Evolutionary conservation across 2,888 invertebrate genomes (phyloP), one percentile per base, ranked within the genome.

Genomic region (Chromoteleia sp.): DNA sequence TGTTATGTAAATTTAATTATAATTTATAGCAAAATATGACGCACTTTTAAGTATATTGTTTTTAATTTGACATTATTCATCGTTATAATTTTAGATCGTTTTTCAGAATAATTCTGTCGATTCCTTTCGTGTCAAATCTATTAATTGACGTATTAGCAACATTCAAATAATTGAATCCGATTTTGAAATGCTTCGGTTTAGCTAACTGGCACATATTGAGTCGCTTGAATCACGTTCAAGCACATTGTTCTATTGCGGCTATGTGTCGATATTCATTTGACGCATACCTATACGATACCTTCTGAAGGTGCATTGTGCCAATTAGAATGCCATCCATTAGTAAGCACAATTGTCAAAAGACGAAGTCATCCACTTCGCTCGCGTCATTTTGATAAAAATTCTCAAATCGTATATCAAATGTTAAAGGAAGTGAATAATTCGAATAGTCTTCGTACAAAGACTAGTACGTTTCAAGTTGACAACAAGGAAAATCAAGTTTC

Each of bases 271-370:
- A 58, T 48, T 45, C 56, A 45, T 36, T 56, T 33, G 43, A 7
- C 6, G 19, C 25, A 56, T 14, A 15, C 14, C 54, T 45, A 63
- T 50, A 30, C 19, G 30, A 5, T 33, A 19, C 56, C 25, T 58
- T n/a, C 19, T 29, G n/a, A 39, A 48, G 58, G 29, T 39, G 52
- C 29, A 61, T 71, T 52, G 29, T 71, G 14, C 41, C 59, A 71
- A 50, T 71, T 61, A 71, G 58, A 61, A 61, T 59, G 7, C 71
- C 30, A 52, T 71, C 7, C 59, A 52, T 19, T 52, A 41, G 52
- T 59, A 29, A 56, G 15, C 12, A 39, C 29, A 50, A 50, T 70
- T 14, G 48, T 54, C 36, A 36, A 36, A 70, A 36, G 36, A 12
- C 14, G n/a, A 33, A 8, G 17, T 45, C 15, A 33, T 33, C 29